These are phyloP conservation scores for Hyles lineata DNA, from an alignment of 2,888 invertebrate species.

Conservation along the genomic window DNA sequence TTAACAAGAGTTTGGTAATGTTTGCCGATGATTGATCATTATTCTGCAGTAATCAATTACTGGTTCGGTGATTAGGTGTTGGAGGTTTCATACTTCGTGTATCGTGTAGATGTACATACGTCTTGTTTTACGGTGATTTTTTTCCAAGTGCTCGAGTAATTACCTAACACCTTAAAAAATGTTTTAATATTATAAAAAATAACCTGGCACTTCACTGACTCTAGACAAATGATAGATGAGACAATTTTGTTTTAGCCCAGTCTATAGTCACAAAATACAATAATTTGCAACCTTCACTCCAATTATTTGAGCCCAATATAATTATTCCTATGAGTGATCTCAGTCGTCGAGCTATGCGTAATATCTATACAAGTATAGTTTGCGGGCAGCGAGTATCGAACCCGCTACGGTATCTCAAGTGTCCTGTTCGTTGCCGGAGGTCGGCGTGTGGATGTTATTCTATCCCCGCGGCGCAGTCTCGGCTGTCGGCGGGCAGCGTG, in stretches of 20 bases:
- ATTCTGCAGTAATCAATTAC: slow-evolving; percentile 10
- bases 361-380: background rate
- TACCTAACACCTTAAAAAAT: too few species aligned
- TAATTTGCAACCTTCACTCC: too few species aligned
- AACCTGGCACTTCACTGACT: too few species aligned
- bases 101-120: background rate
- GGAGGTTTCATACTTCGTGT: background rate
- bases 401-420: background rate
- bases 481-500: background rate
- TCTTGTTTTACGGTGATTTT: too few species aligned
- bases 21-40: background rate
- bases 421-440: background rate
- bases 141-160: too few species aligned
- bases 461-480: slow-evolving; percentile 12
- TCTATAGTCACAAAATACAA: too few species aligned
- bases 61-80: background rate
- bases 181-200: too few species aligned
- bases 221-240: too few species aligned
- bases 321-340: too few species aligned
- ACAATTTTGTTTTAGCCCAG: too few species aligned
- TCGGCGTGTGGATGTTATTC: slow-evolving; percentile 5
- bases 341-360: too few species aligned
- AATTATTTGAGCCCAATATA: too few species aligned
- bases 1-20: background rate
- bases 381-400: background rate